Evolutionary conservation across 2,113 vertebrate genomes (phyloP), one percentile per base, ranked within the genome.

Genomic region (Forbesichthys agassizii): DNA sequence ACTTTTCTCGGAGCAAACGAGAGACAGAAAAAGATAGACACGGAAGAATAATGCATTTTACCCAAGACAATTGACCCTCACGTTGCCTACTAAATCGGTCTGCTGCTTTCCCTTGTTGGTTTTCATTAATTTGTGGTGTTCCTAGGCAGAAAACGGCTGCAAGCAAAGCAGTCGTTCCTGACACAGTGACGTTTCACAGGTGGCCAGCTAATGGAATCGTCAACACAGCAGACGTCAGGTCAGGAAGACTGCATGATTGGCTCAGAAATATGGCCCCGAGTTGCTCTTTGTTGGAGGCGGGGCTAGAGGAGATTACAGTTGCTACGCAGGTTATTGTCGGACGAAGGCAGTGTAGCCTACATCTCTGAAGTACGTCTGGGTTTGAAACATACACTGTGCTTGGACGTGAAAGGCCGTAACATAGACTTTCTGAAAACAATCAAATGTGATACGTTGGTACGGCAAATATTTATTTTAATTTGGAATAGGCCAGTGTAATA

Each of bases 141-240:
- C 91, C 90, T 85, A 86, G 90, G 91, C 89, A 91, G 90, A 88
- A 73, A 62, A 12, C 55, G 47, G 53, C 74, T 69, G 73, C 68
- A 36, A 0, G 48, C 20, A 66, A 58, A 56, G 75, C 71, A 9
- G 63, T 61, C 12, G 46, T 0, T 0, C 0, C 11, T 56, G 77
- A 68, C 49, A 73, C 73, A 71, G 71, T 88, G 88, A 91, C 90
- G 90, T 86, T 71, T 77, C 53, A 4, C 53, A 64, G 60, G 55
- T 79, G 65, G 71, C 56, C 54, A 71, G 76, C 85, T 87, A 89
- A 88, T 87, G 64, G 69, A 56, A 77, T 65, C 52, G 73, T 85
- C 84, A 83, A 86, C 87, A 90, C 85, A 82, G 63, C 66, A 51
- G 53, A 87, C 92, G 90, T 91, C 88, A 92, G 75, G 1, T 11